Evolutionary conservation across 2,888 invertebrate genomes (phyloP).

Genomic region (Melanotus villosus): DNA sequence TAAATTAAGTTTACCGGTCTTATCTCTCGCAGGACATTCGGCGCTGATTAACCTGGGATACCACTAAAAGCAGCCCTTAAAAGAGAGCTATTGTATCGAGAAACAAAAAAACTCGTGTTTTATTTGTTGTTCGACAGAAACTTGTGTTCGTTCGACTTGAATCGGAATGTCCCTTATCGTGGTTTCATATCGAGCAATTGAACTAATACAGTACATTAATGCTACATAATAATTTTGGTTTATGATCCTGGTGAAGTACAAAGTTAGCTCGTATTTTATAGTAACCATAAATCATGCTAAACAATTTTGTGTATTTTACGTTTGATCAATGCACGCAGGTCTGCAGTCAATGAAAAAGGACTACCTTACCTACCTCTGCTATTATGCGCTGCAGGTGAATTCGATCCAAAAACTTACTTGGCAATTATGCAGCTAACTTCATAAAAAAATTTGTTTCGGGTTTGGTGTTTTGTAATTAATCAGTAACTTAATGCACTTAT

Average conservation of each 20-base stretch:
- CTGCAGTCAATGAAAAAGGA: constrained; percentile 25
- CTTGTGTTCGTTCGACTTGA: constrained; percentile 6
- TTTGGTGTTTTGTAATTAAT: constrained; percentile 10
- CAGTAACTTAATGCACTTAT: constrained; percentile 22
- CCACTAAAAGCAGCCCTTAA: constrained; percentile 38
- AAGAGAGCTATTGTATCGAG: constrained; percentile 24
- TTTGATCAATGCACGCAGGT: constrained; percentile 26
- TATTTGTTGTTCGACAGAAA: constrained; percentile 24
- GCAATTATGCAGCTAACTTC: constrained; percentile 17
- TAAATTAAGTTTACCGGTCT: constrained; percentile 47
- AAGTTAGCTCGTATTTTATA: constrained; percentile 21
- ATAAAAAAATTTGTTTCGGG: constrained; percentile 7
- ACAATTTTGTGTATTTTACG: constrained; percentile 27
- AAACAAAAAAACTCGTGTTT: constrained; percentile 34
- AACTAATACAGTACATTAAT: constrained; percentile 16
- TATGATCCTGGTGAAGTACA: neutral
- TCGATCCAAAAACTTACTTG: constrained; percentile 10
- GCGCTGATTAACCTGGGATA: constrained; percentile 44
- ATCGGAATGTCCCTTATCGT: constrained; percentile 17
- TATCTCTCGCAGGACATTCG: constrained; percentile 44
- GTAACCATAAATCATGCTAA: constrained; percentile 16
- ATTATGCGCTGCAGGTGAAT: constrained; percentile 24
- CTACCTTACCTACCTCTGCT: constrained; percentile 17
- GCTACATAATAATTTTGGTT: constrained; percentile 16
- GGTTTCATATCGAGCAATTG: constrained; percentile 28